Conservation (phyloP, 2,888 invertebrate genomes). For the Podabrus alpinus region DNA sequence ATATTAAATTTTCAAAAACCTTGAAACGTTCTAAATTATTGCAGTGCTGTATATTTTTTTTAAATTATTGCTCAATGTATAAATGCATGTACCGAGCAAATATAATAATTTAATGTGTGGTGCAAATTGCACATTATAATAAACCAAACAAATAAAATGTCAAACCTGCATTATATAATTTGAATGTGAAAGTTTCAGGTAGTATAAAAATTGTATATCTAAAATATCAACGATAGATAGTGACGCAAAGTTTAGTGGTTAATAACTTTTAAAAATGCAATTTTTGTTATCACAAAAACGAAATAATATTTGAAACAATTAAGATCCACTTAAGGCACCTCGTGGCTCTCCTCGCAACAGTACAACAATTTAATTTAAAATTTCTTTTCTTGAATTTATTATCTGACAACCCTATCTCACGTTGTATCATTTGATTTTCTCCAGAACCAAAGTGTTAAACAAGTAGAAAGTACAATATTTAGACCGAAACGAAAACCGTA, state of each 20-base stretch:
- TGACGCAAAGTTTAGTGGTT: background rate
- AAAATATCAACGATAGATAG: background rate
- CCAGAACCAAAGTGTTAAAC: conserved; percentile 1
- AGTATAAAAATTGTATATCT: background rate
- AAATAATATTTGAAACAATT: background rate
- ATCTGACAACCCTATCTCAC: background rate
- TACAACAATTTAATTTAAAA: background rate
- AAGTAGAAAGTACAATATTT: conserved; percentile 13
- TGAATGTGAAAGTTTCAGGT: conserved; percentile 5
- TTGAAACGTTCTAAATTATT: background rate
- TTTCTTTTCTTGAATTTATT: background rate
- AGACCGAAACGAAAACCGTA: conserved; percentile 13
- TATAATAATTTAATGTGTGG: background rate
- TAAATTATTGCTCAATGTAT: background rate
- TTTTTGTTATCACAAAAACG: background rate
- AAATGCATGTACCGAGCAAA: background rate
- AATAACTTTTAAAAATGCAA: background rate
- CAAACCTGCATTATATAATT: conserved; percentile 6
- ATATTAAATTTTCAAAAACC: background rate
- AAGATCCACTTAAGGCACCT: background rate
- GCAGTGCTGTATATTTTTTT: too few species aligned
- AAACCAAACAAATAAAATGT: conserved; percentile 8
- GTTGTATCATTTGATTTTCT: background rate
- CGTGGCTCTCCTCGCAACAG: background rate
- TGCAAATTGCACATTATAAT: background rate